Evolutionary conservation across 2,113 vertebrate species (phyloP).

Genomic region (Mesocricetus auratus): DNA sequence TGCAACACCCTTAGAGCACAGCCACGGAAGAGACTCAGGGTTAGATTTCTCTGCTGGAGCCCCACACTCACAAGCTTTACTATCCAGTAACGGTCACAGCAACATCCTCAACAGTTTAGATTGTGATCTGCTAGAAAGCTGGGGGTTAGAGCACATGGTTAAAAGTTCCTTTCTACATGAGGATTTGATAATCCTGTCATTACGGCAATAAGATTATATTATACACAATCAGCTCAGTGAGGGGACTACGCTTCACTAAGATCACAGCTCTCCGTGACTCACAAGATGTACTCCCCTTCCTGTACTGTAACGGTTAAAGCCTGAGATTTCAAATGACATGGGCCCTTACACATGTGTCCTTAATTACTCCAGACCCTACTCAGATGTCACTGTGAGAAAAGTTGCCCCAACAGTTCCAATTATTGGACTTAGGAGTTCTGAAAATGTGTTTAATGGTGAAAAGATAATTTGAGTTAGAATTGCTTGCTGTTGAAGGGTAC

Average conservation of each 20-base stretch:
- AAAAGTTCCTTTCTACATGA: conserved; percentile 59
- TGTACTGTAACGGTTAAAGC: conserved; percentile 32
- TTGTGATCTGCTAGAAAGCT: conserved; percentile 51
- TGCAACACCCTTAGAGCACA: not conserved
- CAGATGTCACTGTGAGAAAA: conserved; percentile 36
- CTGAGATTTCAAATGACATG: not conserved
- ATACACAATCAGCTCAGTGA: conserved; percentile 62
- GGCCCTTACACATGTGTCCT: conserved; percentile 7
- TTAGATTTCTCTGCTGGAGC: not conserved
- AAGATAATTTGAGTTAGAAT: conserved; percentile 33
- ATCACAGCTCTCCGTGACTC: conserved; percentile 57
- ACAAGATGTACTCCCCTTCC: conserved; percentile 48
- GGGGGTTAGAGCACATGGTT: conserved; percentile 48
- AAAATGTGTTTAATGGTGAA: conserved; percentile 53
- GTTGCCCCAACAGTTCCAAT: not conserved
- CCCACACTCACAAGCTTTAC: not conserved
- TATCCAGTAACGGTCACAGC: not conserved
- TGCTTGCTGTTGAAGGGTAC: not conserved
- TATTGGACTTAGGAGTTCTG: conserved; percentile 17
- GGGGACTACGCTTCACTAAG: conserved; percentile 25
- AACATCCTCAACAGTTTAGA: conserved; percentile 13
- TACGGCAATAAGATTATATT: conserved; percentile 71
- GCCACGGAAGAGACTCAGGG: not conserved
- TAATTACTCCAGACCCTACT: conserved; percentile 26
- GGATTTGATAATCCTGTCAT: conserved; percentile 62